phyloP scores from a whole-genome alignment of 1,140 invertebrate genomes.

The Ceratoteleas bidentatus region DNA sequence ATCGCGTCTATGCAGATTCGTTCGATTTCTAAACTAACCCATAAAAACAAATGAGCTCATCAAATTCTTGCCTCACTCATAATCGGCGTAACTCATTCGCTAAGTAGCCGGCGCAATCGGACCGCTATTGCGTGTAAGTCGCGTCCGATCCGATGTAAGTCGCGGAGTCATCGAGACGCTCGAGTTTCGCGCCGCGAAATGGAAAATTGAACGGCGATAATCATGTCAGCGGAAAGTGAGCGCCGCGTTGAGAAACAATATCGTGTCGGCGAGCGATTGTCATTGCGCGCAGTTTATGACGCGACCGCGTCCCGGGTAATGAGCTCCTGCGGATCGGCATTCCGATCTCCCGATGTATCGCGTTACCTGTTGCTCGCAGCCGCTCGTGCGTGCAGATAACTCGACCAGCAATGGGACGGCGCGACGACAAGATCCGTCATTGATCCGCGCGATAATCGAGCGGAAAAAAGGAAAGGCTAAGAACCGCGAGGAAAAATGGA shows the following conservation, averaged over 20 bases:
- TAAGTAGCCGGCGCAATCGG: too few species aligned
- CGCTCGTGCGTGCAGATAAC: slow-evolving; percentile 37
- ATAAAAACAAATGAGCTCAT: too few species aligned
- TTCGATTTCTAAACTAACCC: too few species aligned
- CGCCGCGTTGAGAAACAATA: slow-evolving; percentile 41
- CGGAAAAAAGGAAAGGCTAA: too few species aligned
- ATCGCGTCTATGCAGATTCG: too few species aligned
- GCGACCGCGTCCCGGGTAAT: slow-evolving; percentile 24
- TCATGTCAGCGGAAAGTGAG: slow-evolving; percentile 39
- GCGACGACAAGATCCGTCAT: slow-evolving; percentile 14
- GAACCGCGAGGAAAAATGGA: too few species aligned
- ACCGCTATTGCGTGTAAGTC: neutral
- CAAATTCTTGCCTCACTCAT: too few species aligned
- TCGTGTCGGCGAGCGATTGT: slow-evolving; percentile 10
- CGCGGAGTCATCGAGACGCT: slow-evolving; percentile 1
- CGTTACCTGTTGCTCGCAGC: slow-evolving; percentile 34
- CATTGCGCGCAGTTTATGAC: slow-evolving; percentile 26
- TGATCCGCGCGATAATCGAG: slow-evolving; percentile 14
- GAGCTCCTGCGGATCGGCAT: slow-evolving; percentile 42
- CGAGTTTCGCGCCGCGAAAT: slow-evolving; percentile 30
- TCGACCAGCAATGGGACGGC: slow-evolving; percentile 8
- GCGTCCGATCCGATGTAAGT: too few species aligned
- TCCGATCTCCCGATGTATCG: slow-evolving; percentile 50
- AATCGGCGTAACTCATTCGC: too few species aligned
- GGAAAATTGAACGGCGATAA: slow-evolving; percentile 34